Percentiles rank a stretch among this genome's conserved stretches.
phyloP scores from a whole-genome alignment of 2,113 vertebrate genomes.

The Phoenicopterus ruber region DNA sequence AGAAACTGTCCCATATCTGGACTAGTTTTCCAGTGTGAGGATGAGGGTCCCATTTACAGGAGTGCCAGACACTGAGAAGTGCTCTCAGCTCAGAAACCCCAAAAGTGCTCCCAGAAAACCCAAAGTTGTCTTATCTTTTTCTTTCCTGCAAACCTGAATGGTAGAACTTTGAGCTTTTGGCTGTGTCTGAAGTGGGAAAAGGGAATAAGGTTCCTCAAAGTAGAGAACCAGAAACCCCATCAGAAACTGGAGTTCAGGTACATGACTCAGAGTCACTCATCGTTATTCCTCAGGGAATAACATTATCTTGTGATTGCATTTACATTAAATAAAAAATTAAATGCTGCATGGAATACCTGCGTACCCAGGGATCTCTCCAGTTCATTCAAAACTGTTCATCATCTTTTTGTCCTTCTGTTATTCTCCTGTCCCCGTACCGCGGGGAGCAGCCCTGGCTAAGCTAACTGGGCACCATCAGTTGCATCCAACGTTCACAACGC shows the following conservation, averaged over 20 bases:
- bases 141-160: background rate
- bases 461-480: background rate
- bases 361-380: background rate
- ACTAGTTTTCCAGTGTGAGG: background rate
- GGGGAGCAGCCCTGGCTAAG: background rate
- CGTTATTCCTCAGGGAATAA: background rate
- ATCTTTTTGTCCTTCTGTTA: background rate
- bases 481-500: background rate
- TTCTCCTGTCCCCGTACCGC: background rate
- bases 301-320: background rate
- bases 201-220: background rate
- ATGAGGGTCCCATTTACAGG: background rate
- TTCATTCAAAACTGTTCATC: background rate
- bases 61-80: background rate
- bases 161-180: background rate
- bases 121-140: background rate
- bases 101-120: background rate
- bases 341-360: background rate
- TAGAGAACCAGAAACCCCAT: background rate
- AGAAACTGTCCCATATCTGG: background rate
- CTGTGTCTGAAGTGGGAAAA: background rate
- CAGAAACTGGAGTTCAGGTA: background rate
- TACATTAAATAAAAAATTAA: background rate
- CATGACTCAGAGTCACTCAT: background rate
- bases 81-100: background rate